These are phyloP conservation scores for Plutomurus gul DNA, from an alignment of 1,140 invertebrate genomes.

Conservation along the genomic window DNA sequence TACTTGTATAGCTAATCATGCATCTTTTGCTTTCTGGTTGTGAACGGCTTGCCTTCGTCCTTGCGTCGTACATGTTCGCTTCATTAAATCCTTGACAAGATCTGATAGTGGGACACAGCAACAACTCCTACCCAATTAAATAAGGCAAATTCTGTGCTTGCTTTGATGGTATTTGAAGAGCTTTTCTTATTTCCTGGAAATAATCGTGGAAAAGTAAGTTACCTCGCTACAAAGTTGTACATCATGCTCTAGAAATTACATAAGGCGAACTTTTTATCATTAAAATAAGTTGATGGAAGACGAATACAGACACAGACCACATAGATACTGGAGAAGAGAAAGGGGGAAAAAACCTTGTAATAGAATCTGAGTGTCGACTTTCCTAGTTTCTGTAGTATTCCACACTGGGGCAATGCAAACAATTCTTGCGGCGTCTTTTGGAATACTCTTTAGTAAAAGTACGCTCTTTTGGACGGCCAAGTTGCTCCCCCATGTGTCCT, in stretches of 20 bases:
- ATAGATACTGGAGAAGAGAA: background rate
- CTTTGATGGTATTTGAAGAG: background rate
- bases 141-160: background rate
- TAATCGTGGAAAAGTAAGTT: background rate
- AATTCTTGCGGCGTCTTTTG: background rate
- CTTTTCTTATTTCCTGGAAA: background rate
- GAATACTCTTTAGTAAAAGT: background rate
- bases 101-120: background rate
- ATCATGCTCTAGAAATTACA: no score
- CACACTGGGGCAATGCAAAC: conserved; percentile 43
- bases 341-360: background rate
- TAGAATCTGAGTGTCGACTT: background rate
- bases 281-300: no score
- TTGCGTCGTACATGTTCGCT: background rate
- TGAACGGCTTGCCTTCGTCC: no score
- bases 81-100: background rate
- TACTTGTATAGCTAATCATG: no score
- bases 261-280: no score
- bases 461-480: background rate
- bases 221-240: no score
- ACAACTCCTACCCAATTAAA: background rate
- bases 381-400: conserved; percentile 36
- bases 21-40: no score
- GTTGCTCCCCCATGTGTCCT: background rate
- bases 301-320: no score